Base-by-base conservation (phyloP, 1,140 invertebrate genomes). In the Akabosia matsudoensis region DNA sequence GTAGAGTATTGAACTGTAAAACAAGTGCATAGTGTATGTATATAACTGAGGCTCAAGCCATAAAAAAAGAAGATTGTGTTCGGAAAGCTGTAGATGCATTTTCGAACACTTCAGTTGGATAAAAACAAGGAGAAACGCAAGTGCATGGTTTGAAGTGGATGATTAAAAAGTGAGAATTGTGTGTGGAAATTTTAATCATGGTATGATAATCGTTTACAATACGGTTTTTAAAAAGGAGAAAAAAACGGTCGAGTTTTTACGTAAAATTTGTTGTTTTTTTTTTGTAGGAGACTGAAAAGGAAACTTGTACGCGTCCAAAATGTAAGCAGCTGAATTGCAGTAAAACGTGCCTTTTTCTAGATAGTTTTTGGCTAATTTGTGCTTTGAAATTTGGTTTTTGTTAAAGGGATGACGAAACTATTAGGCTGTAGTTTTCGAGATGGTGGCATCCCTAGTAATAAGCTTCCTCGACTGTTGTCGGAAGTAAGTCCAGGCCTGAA, bases 361-460 rank as follows among this genome's bases (percentile, higher is more conserved):
- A 18, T 45, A 45, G 18, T 7, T 18, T 10, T 45, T 45, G 37
- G 37, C n/a, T 45, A 45, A 45, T 45, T 45, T 45, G 7, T 10
- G 7, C 37, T 45, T 45, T 18, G 7, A 10, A 18, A 10, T 45
- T 18, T 45, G 7, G 18, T 45, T 7, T 45, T n/a, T 56, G 14
- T 56, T 56, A 30, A 67, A 67, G 61, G 61, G 61, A 67, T 67
- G 61, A 67, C 61, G n/a, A 67, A 67, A n/a, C 61, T 67, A 13
- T 31, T 67, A 10, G 61, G 61, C 61, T 67, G 61, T 22, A 30
- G 26, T 7, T n/a, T n/a, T n/a, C 22, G 31, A 2, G 4, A 31
- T 10, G 61, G 61, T 3, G 30, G 30, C 61, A 67, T 67, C 22
- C n/a, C 24, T 10, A 67, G 26, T 30, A 24, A 67, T 1, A 24